These are phyloP conservation scores for Ceriagrion tenellum DNA, from an alignment of 2,888 invertebrate genomes.

Conservation along the genomic window DNA sequence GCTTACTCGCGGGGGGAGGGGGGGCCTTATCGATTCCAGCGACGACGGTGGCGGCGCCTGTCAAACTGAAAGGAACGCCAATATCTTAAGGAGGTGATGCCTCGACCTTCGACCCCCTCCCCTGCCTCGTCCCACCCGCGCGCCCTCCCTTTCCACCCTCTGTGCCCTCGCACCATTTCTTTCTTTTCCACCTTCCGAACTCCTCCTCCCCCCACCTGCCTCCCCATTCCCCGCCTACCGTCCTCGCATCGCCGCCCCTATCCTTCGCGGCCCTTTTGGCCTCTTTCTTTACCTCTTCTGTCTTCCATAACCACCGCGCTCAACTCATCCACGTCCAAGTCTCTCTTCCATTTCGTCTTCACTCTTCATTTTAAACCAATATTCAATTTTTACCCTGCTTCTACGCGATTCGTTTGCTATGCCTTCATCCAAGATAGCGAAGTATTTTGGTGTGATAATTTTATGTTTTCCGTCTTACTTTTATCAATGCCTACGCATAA, in stretches of 20 bases:
- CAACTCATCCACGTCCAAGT: constrained; percentile 23
- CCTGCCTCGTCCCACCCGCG: constrained; percentile 70
- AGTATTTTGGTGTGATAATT: background rate
- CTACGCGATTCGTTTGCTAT: background rate
- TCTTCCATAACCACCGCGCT: background rate
- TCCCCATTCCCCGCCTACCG: background rate
- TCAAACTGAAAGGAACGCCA: constrained; percentile 67
- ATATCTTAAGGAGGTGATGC: constrained; percentile 70
- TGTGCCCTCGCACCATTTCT: constrained; percentile 58
- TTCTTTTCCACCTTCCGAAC: background rate
- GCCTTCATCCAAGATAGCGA: background rate
- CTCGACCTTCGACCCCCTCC: constrained; percentile 73
- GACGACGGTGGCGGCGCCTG: constrained; percentile 66
- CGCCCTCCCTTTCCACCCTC: constrained; percentile 69
- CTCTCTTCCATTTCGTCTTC: background rate
- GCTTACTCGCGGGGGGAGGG: constrained; percentile 39
- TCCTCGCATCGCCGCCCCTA: background rate
- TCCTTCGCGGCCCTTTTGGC: background rate
- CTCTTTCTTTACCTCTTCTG: background rate
- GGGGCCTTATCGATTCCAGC: constrained; percentile 57
- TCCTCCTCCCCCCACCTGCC: background rate
- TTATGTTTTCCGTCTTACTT: background rate
- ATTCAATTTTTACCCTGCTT: background rate
- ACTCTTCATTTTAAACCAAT: background rate
- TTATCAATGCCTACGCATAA: background rate